phyloP scores from a whole-genome alignment of 2,888 invertebrate genomes.

The Rhopalosiphum nymphaeae region DNA sequence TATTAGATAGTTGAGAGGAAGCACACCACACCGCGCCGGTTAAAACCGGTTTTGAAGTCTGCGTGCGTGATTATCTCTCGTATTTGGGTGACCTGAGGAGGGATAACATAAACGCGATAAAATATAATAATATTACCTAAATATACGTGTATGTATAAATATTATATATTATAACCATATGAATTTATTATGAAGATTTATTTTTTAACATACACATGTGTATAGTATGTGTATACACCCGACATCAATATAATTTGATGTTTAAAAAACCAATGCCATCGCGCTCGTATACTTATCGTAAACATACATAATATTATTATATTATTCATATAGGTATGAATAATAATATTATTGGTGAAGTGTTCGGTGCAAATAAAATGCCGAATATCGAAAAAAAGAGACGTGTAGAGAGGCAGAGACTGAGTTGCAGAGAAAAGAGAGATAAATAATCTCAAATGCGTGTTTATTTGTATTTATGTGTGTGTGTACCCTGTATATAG shows the following conservation, averaged over 20 bases:
- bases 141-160: neutral
- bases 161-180: neutral
- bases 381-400: neutral
- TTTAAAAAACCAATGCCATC: neutral
- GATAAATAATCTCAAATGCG: neutral
- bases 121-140: neutral
- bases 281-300: neutral
- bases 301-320: neutral
- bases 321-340: neutral
- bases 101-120: neutral
- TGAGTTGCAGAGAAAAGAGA: neutral
- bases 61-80: neutral
- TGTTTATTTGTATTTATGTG: neutral
- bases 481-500: slow-evolving; percentile 15
- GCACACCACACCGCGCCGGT: neutral
- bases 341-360: neutral
- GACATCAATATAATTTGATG: slow-evolving; percentile 19
- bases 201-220: neutral
- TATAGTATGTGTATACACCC: neutral
- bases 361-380: neutral
- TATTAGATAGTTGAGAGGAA: neutral
- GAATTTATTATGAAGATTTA: slow-evolving; percentile 55
- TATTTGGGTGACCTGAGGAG: neutral
- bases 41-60: neutral
- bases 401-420: neutral